A percentile compares a stretch with the other conserved stretches of the same genome.
Conservation (phyloP, 1,140 invertebrate species). For the Anoplolepis gracilipes region DNA sequence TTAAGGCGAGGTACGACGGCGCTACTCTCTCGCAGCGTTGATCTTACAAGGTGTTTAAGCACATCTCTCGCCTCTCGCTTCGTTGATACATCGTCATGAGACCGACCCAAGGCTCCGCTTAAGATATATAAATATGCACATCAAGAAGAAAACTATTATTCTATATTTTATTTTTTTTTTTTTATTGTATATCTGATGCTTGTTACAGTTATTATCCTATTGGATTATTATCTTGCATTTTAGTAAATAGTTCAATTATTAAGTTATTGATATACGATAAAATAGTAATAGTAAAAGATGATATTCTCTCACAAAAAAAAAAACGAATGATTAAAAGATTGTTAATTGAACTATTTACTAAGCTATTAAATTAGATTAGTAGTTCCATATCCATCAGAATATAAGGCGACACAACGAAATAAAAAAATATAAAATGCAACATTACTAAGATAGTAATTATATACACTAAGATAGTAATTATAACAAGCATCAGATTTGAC, state of each 20-base stretch:
- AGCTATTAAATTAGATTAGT: slow-evolving; percentile 8
- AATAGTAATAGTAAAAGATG: slow-evolving; percentile 1
- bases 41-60: slow-evolving; percentile 49
- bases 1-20: slow-evolving; percentile 42
- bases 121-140: background rate
- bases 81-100: slow-evolving; percentile 32
- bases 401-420: background rate
- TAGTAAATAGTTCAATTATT: too few species aligned
- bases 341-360: too few species aligned
- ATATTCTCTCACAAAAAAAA: background rate
- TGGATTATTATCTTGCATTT: too few species aligned
- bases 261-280: slow-evolving; percentile 17
- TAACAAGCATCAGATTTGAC: too few species aligned
- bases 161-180: too few species aligned
- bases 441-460: too few species aligned
- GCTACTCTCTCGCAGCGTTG: slow-evolving; percentile 24
- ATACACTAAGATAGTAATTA: background rate
- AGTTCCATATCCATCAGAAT: background rate
- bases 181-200: too few species aligned
- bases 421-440: background rate
- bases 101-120: slow-evolving; percentile 13
- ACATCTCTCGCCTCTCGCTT: background rate
- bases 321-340: slow-evolving; percentile 32
- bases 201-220: too few species aligned
- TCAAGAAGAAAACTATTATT: too few species aligned